A percentile compares a stretch with the other conserved stretches of the same genome.
These are phyloP conservation scores for Caenorhabditis uteleia DNA, from an alignment of 2,888 invertebrate species.

Conservation along the genomic window DNA sequence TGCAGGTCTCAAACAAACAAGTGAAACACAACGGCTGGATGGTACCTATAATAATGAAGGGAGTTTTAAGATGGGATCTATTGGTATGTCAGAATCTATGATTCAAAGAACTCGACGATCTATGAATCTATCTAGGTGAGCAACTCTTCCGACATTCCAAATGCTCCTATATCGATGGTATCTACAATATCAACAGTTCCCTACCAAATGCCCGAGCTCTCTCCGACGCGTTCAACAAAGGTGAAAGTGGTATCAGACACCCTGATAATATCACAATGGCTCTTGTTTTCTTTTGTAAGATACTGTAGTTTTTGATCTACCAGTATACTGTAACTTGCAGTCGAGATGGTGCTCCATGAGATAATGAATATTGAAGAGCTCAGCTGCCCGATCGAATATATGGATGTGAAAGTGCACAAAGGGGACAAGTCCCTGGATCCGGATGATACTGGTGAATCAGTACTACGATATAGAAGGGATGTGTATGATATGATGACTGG, in stretches of 20 bases:
- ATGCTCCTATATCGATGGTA: slow-evolving; percentile 92
- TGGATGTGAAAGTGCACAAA: slow-evolving; percentile 89
- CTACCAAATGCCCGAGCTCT: slow-evolving; percentile 85
- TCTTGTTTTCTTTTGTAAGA: slow-evolving; percentile 88
- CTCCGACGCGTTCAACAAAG: slow-evolving; percentile 83
- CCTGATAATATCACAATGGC: slow-evolving; percentile 72
- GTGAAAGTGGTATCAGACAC: slow-evolving; percentile 75
- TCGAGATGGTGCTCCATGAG: slow-evolving; percentile 94
- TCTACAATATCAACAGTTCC: slow-evolving; percentile 89
- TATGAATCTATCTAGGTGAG: too few relatives aligned
- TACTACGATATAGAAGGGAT: slow-evolving; percentile 84
- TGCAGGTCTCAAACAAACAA: too few relatives aligned
- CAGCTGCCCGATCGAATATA: slow-evolving; percentile 95
- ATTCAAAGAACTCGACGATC: too few relatives aligned
- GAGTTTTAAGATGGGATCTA: too few relatives aligned
- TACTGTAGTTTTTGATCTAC: neutral
- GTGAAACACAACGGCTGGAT: too few relatives aligned
- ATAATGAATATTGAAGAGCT: slow-evolving; percentile 96
- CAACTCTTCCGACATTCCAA: too few relatives aligned
- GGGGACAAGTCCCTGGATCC: slow-evolving; percentile 89
- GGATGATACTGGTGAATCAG: slow-evolving; percentile 85
- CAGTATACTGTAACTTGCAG: slow-evolving; percentile 71
- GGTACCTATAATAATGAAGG: too few relatives aligned
- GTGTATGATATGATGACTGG: slow-evolving; percentile 88
- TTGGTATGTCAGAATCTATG: too few relatives aligned